Conservation (phyloP, 2,888 invertebrate genomes). For the Ophion obscuratus region DNA sequence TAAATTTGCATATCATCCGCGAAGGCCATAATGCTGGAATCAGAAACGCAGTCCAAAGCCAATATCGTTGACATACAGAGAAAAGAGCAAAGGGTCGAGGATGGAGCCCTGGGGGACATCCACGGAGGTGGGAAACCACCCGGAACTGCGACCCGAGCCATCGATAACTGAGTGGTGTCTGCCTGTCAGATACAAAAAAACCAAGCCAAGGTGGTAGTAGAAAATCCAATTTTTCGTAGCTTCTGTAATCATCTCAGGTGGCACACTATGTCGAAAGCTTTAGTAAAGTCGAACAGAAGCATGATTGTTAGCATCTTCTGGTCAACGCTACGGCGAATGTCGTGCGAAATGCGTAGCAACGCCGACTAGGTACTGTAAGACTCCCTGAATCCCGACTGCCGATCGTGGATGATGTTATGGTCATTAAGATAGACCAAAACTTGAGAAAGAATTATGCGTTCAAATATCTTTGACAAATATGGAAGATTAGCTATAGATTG, state of each 20-base stretch:
- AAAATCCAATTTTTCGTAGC: neutral
- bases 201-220: neutral
- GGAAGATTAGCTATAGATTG: neutral
- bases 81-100: neutral
- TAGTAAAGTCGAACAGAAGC: slow-evolving; percentile 11
- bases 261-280: neutral
- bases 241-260: neutral
- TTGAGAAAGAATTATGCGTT: neutral
- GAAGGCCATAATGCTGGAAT: neutral
- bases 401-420: neutral
- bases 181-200: neutral
- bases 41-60: rapidly evolving
- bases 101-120: slow-evolving; percentile 21
- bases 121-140: neutral
- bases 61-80: slow-evolving; percentile 7
- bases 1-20: slow-evolving; percentile 10
- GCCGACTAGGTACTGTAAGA: neutral
- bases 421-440: neutral
- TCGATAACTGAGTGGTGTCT: neutral
- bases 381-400: slow-evolving; percentile 1
- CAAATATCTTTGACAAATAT: neutral
- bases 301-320: neutral
- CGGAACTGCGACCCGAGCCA: neutral
- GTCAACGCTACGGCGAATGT: neutral
- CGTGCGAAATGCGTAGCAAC: neutral